Evolutionary conservation across 1,140 invertebrate species (phyloP).

Genomic region (Bombyx mori): DNA sequence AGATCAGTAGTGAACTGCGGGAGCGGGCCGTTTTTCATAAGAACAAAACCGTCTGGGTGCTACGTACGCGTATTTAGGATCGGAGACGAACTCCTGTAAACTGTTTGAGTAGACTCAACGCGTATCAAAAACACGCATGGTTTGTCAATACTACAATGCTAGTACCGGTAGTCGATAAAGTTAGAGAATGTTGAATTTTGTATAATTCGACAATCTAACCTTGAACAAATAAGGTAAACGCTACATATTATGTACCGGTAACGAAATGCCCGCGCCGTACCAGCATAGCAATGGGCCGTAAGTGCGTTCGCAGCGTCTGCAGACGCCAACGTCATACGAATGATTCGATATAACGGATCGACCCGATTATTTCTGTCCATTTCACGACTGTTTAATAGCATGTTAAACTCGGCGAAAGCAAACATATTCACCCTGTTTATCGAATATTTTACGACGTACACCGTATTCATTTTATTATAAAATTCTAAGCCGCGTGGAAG

Average conservation of each 20-base stretch:
- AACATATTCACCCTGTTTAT: constrained; percentile 66
- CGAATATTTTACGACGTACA: constrained; percentile 67
- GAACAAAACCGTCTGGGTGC: constrained; percentile 44
- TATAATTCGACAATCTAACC: not conserved
- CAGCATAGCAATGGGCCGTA: constrained; percentile 52
- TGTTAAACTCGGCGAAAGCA: constrained; percentile 66
- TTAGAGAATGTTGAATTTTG: too few species aligned
- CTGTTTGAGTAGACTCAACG: too few species aligned
- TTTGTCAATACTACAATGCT: too few species aligned
- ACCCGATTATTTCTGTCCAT: constrained; percentile 68
- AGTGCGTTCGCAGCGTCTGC: constrained; percentile 31
- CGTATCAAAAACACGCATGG: too few species aligned
- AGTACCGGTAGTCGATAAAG: too few species aligned
- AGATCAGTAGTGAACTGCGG: constrained; percentile 19
- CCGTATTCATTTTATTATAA: constrained; percentile 56
- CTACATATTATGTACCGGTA: constrained; percentile 21
- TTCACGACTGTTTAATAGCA: constrained; percentile 70
- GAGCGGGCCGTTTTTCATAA: constrained; percentile 53
- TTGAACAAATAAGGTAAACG: constrained; percentile 38
- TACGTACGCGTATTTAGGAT: constrained; percentile 14
- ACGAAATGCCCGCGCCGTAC: constrained; percentile 38
- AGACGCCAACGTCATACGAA: constrained; percentile 57
- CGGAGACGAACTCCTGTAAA: not conserved
- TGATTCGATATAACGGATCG: constrained; percentile 64
- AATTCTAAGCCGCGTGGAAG: constrained; percentile 60